Base-by-base conservation (phyloP, 2,113 vertebrate species). In the Perca schrenkii region DNA sequence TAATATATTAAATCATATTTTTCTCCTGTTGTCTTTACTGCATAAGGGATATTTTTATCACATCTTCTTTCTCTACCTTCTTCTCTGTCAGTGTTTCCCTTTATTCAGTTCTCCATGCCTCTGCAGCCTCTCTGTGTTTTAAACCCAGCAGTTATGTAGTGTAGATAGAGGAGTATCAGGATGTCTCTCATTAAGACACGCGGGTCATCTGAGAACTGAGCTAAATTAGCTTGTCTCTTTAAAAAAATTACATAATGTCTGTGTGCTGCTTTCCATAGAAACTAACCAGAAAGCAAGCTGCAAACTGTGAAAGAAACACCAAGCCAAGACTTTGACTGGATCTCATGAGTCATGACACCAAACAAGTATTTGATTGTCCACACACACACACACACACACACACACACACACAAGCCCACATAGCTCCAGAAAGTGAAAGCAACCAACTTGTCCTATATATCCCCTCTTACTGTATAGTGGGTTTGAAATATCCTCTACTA, bases 311-410 rank as follows among this genome's bases (percentile, higher is more conserved):
- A 61, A 57, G 66, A 49, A 53, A 53, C 17, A 4, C 15, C 19
- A 40, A 25, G 31, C 57, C 67, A 52, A 14, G 57, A 36, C 47
- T 34, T 67, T n/a, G 5, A 40, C 28, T n/a, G 56, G 49, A 73
- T 78, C 34, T 71, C 58, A 61, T 86, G 80, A 86, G 75, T 79
- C 79, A 77, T 71, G 80, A 73, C 71, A 58, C 19, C 43, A 71
- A 75, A 80, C 79, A 83, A 52, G 17, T 53, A 34, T 28, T 57
- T 52, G 7, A 46, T 58, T 73, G 53, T 71, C 62, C 34, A 8
- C 21, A 50, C 6, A 34, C 21, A 52, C 52, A 47, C 31, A 31
- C 43, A 13, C 21, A 57, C 8, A 31, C 19, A 52, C 50, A 46
- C 47, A 46, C n/a, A 15, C n/a, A 60, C 46, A 34, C 12, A 40